Evolutionary conservation across 2,113 vertebrate genomes (phyloP).

Genomic region (Verasper variegatus): DNA sequence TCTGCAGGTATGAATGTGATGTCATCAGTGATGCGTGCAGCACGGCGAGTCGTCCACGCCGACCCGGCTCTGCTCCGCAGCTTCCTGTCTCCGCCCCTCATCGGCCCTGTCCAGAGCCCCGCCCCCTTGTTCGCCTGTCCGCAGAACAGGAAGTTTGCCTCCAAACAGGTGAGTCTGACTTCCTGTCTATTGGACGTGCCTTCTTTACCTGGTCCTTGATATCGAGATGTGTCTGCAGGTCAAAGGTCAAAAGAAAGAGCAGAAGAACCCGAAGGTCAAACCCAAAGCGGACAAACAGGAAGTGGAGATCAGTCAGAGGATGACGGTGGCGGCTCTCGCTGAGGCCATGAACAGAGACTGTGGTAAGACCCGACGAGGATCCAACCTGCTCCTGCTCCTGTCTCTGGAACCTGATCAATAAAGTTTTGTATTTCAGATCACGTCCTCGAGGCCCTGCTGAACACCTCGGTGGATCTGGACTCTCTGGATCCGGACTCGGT

Average conservation of each 20-base stretch:
- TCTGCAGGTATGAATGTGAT: slow-evolving; percentile 63
- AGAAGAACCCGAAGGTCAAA: slow-evolving; percentile 60
- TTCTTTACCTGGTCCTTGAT: not conserved
- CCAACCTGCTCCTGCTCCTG: not conserved
- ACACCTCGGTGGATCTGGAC: slow-evolving; percentile 82
- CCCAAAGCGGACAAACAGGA: slow-evolving; percentile 81
- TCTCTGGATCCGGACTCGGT: slow-evolving; percentile 82
- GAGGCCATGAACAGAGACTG: slow-evolving; percentile 87
- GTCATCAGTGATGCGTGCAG: slow-evolving; percentile 49
- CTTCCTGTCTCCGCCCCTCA: slow-evolving; percentile 12
- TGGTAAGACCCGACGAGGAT: slow-evolving; percentile 72
- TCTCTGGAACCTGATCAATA: too few relatives aligned
- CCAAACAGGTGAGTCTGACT: slow-evolving; percentile 60
- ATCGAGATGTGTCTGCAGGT: slow-evolving; percentile 51
- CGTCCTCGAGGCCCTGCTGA: slow-evolving; percentile 87
- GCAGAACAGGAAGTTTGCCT: slow-evolving; percentile 33
- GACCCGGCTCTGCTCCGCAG: slow-evolving; percentile 1
- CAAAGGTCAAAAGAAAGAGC: slow-evolving; percentile 64
- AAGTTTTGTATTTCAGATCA: slow-evolving; percentile 80
- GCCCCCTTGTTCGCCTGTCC: slow-evolving; percentile 22
- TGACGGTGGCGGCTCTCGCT: slow-evolving; percentile 86
- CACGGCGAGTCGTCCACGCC: not conserved
- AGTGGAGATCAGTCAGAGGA: slow-evolving; percentile 85
- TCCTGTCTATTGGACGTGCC: not conserved
- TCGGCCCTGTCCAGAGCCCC: not conserved